Percentiles rank a stretch among this genome's conserved stretches.
Evolutionary conservation across 92 coral and sea anemone species (phyloP).

Genomic region (Pocillopora grandis): DNA sequence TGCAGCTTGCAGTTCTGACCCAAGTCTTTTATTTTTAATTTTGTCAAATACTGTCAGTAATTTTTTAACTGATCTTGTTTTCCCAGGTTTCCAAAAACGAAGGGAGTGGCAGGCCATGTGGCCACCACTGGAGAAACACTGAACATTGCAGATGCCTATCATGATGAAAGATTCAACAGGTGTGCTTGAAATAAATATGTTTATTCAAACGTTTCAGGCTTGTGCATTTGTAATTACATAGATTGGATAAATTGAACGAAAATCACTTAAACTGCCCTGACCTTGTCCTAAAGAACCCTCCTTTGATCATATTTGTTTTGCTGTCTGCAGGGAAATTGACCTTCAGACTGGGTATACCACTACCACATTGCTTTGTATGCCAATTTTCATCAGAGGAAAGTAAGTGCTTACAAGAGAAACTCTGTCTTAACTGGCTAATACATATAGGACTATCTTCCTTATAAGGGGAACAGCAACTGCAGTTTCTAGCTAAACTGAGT

Average conservation of each 20-base stretch:
- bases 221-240: neutral
- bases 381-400: slow-evolving; percentile 98
- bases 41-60: too few relatives aligned
- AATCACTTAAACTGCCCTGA: too few relatives aligned
- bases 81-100: slow-evolving; percentile 89
- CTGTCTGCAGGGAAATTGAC: slow-evolving; percentile 80
- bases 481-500: too few relatives aligned
- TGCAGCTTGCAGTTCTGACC: neutral
- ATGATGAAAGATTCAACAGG: slow-evolving; percentile 96
- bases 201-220: too few relatives aligned
- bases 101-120: slow-evolving; percentile 98
- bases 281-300: neutral
- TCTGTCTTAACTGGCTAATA: neutral
- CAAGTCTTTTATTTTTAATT: too few relatives aligned
- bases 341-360: slow-evolving; percentile 98
- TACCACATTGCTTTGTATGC: slow-evolving; percentile 92
- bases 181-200: slow-evolving; percentile 9
- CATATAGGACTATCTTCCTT: neutral
- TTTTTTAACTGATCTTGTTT: neutral
- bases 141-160: slow-evolving; percentile 93
- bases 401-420: slow-evolving; percentile 28
- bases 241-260: neutral
- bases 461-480: too few relatives aligned
- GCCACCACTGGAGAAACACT: slow-evolving; percentile 98
- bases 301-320: neutral